Percentiles rank a stretch among this genome's conserved stretches.
phyloP scores from a whole-genome alignment of 2,888 invertebrate genomes.

The Gisinianus flammeolus region DNA sequence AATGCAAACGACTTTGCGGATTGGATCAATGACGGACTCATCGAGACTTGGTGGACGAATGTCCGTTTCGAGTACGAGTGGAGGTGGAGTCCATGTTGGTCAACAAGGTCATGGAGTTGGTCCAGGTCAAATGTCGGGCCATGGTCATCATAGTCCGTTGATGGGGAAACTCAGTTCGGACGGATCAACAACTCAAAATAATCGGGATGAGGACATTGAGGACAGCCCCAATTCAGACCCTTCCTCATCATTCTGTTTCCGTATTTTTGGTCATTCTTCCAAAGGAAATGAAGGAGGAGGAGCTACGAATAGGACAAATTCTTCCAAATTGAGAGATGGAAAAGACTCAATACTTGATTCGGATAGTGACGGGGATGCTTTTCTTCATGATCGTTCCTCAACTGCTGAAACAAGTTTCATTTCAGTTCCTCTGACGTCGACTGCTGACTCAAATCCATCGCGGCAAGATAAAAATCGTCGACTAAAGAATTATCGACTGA shows the following conservation, averaged over 20 bases:
- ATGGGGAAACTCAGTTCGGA: not conserved
- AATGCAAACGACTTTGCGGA: conserved; percentile 57
- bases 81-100: not conserved
- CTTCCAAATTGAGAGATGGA: not conserved
- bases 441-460: not conserved
- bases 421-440: conserved; percentile 14
- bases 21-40: conserved; percentile 29
- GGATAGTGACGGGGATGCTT: conserved; percentile 38
- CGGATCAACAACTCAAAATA: not conserved
- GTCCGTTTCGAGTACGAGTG: conserved; percentile 15
- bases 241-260: not conserved
- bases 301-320: not conserved
- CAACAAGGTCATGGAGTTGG: not conserved
- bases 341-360: conserved; percentile 24
- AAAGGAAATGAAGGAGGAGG: not conserved
- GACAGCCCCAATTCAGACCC: not conserved
- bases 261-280: not conserved
- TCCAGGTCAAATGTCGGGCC: not conserved
- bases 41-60: conserved; percentile 23
- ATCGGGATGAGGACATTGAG: too few species aligned
- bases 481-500: not conserved
- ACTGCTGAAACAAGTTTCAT: conserved; percentile 55
- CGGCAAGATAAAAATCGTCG: not conserved
- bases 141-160: not conserved
- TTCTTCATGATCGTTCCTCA: conserved; percentile 17